Conservation (phyloP, 2,888 invertebrate species). For the Apoda limacodes region DNA sequence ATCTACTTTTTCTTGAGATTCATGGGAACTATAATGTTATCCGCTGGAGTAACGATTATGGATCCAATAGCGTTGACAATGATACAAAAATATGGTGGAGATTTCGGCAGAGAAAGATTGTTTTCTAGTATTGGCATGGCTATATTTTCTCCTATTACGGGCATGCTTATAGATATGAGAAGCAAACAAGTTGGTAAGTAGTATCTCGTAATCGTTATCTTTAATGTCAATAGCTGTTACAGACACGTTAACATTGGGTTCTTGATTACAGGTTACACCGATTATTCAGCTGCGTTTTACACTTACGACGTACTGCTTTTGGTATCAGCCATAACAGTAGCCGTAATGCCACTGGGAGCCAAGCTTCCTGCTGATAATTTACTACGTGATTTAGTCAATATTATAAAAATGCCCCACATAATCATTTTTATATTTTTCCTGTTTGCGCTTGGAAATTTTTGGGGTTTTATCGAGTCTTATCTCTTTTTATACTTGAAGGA, state of each 20-base stretch:
- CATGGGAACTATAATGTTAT: constrained; percentile 83
- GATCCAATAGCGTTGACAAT: constrained; percentile 89
- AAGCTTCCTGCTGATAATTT: constrained; percentile 84
- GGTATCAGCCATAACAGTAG: constrained; percentile 79
- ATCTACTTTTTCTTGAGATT: constrained; percentile 84
- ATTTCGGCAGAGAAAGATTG: constrained; percentile 83
- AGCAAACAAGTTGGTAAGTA: constrained; percentile 69
- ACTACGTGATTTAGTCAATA: constrained; percentile 78
- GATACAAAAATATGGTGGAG: constrained; percentile 86
- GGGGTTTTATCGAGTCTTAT: constrained; percentile 92
- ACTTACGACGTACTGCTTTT: constrained; percentile 80
- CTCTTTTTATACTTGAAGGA: constrained; percentile 88
- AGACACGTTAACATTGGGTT: constrained; percentile 42
- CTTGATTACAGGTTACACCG: constrained; percentile 76
- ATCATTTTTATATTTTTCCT: constrained; percentile 84
- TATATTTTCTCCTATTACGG: constrained; percentile 83
- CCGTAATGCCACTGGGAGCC: constrained; percentile 82
- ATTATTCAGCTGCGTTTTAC: constrained; percentile 91
- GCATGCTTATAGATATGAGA: constrained; percentile 80
- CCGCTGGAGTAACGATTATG: constrained; percentile 88
- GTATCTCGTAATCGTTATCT: constrained; percentile 49
- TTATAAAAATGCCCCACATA: constrained; percentile 83
- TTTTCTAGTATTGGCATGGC: constrained; percentile 88
- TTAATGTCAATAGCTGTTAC: constrained; percentile 45
- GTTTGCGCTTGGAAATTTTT: constrained; percentile 85